Percentiles rank a stretch among this genome's conserved stretches.
phyloP scores from a whole-genome alignment of 2,888 invertebrate genomes.

The Hyppa rectilinea region DNA sequence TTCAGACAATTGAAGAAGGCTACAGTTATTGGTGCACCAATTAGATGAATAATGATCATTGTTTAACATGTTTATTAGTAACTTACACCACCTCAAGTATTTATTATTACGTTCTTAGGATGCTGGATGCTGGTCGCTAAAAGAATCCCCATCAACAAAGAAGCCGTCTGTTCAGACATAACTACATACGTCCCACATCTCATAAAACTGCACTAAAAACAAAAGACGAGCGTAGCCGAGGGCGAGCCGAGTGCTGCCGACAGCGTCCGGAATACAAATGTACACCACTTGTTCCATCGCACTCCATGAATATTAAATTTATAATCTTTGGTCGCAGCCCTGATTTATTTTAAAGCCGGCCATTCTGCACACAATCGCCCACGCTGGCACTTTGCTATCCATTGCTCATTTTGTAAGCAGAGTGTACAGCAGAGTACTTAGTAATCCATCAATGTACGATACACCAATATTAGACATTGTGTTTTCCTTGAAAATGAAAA shows the following conservation, averaged over 20 bases:
- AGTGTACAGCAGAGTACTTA: constrained; percentile 8
- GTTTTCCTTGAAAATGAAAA: constrained; percentile 64
- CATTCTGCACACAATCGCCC: constrained; percentile 33
- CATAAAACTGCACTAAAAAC: constrained; percentile 56
- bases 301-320: constrained; percentile 75
- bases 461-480: constrained; percentile 29
- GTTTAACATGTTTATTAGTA: not conserved
- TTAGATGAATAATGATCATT: not conserved
- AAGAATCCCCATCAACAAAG: no score
- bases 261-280: constrained; percentile 57
- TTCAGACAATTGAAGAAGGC: not conserved
- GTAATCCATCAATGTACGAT: constrained; percentile 42
- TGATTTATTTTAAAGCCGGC: constrained; percentile 70
- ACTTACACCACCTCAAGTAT: not conserved
- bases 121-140: no score
- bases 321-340: constrained; percentile 70
- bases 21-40: not conserved
- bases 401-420: constrained; percentile 50
- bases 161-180: no score
- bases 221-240: constrained; percentile 40
- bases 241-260: constrained; percentile 20
- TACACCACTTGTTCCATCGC: constrained; percentile 60
- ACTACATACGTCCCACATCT: constrained; percentile 18
- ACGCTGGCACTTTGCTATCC: constrained; percentile 17
- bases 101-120: not conserved